Percentiles rank a stretch among this genome's conserved stretches.
These are phyloP conservation scores for Actinostola sp. DNA, from an alignment of 92 coral and sea anemone genomes.

Conservation along the genomic window DNA sequence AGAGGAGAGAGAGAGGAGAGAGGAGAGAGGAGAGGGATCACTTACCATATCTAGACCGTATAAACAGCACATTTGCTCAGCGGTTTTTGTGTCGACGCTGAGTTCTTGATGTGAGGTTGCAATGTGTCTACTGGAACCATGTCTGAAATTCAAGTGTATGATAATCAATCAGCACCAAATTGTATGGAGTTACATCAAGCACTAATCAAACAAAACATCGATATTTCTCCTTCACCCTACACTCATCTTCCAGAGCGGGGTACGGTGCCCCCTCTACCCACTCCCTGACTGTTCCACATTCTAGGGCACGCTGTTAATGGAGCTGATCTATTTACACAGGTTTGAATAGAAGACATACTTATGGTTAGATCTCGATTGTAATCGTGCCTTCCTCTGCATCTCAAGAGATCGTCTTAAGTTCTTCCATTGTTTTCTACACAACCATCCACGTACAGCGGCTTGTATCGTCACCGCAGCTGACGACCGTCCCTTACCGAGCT, in stretches of 20 bases:
- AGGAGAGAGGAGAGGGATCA: not conserved
- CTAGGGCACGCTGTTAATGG: too few species aligned
- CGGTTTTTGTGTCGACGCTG: conserved; percentile 78
- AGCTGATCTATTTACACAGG: not conserved
- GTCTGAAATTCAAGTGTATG: conserved; percentile 24
- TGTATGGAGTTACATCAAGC: too few species aligned
- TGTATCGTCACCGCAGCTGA: conserved; percentile 60
- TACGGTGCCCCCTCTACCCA: too few species aligned
- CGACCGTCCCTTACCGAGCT: conserved; percentile 24
- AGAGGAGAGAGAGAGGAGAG: not conserved
- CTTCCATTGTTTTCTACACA: conserved; percentile 72
- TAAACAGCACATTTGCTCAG: conserved; percentile 76
- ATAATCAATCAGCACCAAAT: not conserved
- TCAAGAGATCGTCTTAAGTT: conserved; percentile 72
- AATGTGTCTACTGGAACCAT: conserved; percentile 32
- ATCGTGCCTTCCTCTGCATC: conserved; percentile 72
- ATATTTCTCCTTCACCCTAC: too few species aligned
- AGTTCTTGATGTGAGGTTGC: conserved; percentile 56
- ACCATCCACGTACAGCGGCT: conserved; percentile 70
- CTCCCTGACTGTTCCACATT: too few species aligned
- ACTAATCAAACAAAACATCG: not conserved
- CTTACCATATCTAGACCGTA: conserved; percentile 86
- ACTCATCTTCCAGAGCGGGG: too few species aligned
- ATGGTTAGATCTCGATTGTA: conserved; percentile 49
- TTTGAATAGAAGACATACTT: conserved; percentile 34